phyloP scores from a whole-genome alignment of 2,113 vertebrate genomes.

The Sturnira hondurensis region DNA sequence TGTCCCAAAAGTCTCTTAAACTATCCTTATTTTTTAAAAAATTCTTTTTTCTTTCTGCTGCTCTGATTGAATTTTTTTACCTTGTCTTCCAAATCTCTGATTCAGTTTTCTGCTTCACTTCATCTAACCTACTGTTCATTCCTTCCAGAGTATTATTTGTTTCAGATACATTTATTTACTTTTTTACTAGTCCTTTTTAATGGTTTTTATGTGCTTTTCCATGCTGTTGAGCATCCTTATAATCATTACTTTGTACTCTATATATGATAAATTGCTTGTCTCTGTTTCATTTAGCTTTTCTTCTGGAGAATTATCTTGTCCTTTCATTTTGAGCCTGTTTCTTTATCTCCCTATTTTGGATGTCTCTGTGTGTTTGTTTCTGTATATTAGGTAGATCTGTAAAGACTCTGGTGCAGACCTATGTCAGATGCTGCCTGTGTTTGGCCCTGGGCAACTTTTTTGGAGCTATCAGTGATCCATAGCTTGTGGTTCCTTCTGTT shows the following conservation, averaged over 20 bases:
- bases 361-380: background rate
- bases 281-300: background rate
- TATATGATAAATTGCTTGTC: background rate
- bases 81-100: background rate
- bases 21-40: background rate
- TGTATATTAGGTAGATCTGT: background rate
- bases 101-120: background rate
- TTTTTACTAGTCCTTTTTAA: too few species aligned
- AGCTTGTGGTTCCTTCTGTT: too few species aligned
- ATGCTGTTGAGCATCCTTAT: background rate
- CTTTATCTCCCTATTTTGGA: background rate
- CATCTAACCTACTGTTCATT: background rate
- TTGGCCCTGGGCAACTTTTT: too few species aligned
- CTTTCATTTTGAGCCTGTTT: background rate
- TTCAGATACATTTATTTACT: background rate
- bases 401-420: too few species aligned
- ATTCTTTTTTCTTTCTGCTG: background rate
- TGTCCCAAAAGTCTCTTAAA: background rate
- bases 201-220: too few species aligned
- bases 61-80: background rate
- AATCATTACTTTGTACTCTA: background rate
- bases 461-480: too few species aligned
- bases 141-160: background rate
- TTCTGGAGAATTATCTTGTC: background rate
- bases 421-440: too few species aligned